Evolutionary conservation across 2,797 vertebrate genomes (phyloP).

Genomic region (Eupleurogrammus muticus): DNA sequence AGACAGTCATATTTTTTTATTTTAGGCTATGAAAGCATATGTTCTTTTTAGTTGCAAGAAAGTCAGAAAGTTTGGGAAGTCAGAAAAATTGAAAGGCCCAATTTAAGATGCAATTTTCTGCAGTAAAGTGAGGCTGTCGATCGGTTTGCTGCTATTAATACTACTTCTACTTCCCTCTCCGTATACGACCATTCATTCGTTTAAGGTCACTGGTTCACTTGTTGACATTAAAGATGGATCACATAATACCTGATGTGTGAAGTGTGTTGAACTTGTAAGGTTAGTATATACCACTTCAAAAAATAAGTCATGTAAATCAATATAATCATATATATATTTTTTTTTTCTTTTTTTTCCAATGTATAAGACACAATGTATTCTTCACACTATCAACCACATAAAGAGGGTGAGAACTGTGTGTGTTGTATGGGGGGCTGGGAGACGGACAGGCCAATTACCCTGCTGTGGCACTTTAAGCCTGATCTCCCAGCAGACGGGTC

Average conservation of each 20-base stretch:
- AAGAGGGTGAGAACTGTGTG: slow-evolving; percentile 12
- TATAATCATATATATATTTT: not conserved
- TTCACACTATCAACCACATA: no score
- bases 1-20: no score
- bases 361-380: slow-evolving; percentile 4
- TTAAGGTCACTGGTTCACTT: slow-evolving; percentile 54
- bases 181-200: slow-evolving; percentile 47
- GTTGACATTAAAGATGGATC: slow-evolving; percentile 62
- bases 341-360: not conserved
- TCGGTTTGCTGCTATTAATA: no score
- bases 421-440: slow-evolving; percentile 40
- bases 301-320: slow-evolving; percentile 1
- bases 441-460: slow-evolving; percentile 79
- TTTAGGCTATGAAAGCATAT: no score
- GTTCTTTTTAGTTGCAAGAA: no score
- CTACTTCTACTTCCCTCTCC: no score
- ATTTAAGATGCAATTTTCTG: no score
- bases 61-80: no score
- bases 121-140: no score
- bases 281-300: slow-evolving; percentile 15
- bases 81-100: no score
- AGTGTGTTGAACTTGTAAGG: slow-evolving; percentile 13
- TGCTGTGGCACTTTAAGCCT: slow-evolving; percentile 62
- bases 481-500: slow-evolving; percentile 62
- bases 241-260: slow-evolving; percentile 37